phyloP scores from a whole-genome alignment of 1,140 invertebrate genomes.

The Batillaria attramentaria region DNA sequence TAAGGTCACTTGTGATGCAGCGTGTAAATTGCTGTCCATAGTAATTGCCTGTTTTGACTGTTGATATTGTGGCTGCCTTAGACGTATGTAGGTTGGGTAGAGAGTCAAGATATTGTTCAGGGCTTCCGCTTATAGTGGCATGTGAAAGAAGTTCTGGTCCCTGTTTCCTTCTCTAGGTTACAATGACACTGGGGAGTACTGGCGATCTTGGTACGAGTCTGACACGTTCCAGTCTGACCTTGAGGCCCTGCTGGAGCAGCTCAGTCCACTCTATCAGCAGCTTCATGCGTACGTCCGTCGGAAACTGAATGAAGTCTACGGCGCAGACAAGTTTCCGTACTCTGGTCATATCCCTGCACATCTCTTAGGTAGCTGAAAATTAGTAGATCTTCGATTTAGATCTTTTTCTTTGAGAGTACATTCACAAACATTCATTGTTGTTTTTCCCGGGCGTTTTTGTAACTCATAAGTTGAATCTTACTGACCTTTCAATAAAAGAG shows the following conservation, averaged over 20 bases:
- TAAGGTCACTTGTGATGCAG: no score
- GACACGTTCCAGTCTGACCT: constrained; percentile 75
- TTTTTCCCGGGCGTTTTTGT: background rate
- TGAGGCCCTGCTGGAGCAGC: constrained; percentile 85
- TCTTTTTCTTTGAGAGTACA: no score
- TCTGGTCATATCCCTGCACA: constrained; percentile 69
- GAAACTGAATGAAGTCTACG: constrained; percentile 80
- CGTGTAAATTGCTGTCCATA: no score
- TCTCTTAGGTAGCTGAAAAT: constrained; percentile 77
- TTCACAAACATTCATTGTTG: background rate
- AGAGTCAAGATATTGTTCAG: no score
- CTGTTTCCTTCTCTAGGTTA: constrained; percentile 72
- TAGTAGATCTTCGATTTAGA: no score
- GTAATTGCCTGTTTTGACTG: no score
- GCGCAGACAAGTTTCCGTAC: constrained; percentile 49
- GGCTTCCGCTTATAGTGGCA: no score
- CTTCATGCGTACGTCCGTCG: constrained; percentile 91
- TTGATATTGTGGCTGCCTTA: no score
- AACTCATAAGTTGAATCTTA: no score
- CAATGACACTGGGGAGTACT: constrained; percentile 81
- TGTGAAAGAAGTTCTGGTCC: no score
- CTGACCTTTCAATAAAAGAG: no score
- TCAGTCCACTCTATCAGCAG: constrained; percentile 89
- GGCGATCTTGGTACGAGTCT: constrained; percentile 69
- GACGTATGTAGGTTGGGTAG: no score